Percentiles rank a stretch among this genome's conserved stretches.
These are phyloP conservation scores for Drosophila obscura DNA, from an alignment of 1,140 invertebrate genomes.

Conservation along the genomic window DNA sequence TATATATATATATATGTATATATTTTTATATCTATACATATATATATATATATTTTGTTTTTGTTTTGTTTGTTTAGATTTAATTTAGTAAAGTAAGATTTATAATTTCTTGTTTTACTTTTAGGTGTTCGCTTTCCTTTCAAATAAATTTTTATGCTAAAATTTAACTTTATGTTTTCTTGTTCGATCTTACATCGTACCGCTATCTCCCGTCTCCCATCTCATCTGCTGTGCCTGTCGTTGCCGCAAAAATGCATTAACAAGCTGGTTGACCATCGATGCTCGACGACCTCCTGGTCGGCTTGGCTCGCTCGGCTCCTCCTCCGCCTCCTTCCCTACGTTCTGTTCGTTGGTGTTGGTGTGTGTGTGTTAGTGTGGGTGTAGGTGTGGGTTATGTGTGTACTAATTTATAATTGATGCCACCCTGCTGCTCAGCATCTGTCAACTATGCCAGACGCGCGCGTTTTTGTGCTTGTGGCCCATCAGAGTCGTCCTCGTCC, in stretches of 20 bases:
- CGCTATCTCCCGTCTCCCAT: slow-evolving; percentile 36
- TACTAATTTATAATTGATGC: slow-evolving; percentile 81
- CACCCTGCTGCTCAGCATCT: slow-evolving; percentile 37
- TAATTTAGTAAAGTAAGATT: slow-evolving; percentile 82
- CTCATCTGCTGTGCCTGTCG: slow-evolving; percentile 17
- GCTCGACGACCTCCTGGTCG: not conserved
- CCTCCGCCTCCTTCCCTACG: too few species aligned
- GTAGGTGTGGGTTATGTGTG: slow-evolving; percentile 40
- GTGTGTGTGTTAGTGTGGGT: slow-evolving; percentile 35
- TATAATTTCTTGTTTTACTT: slow-evolving; percentile 79
- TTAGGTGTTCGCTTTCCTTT: slow-evolving; percentile 50
- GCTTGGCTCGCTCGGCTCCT: not conserved
- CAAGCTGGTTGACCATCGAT: slow-evolving; percentile 17
- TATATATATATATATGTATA: slow-evolving; percentile 47
- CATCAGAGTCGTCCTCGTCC: slow-evolving; percentile 87
- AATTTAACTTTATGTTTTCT: slow-evolving; percentile 65
- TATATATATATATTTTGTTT: slow-evolving; percentile 36
- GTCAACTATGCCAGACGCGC: slow-evolving; percentile 80
- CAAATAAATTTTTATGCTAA: slow-evolving; percentile 76
- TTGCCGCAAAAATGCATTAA: slow-evolving; percentile 22
- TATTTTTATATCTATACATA: slow-evolving; percentile 41
- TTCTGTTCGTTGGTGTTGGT: slow-evolving; percentile 13
- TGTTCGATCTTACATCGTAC: slow-evolving; percentile 76
- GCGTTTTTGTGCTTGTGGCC: slow-evolving; percentile 80
- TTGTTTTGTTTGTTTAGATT: slow-evolving; percentile 12